A percentile compares a stretch with the other conserved stretches of the same genome.
phyloP scores from a whole-genome alignment of 35 echinoderm and acorn worm genomes.

The Lytechinus variegatus region DNA sequence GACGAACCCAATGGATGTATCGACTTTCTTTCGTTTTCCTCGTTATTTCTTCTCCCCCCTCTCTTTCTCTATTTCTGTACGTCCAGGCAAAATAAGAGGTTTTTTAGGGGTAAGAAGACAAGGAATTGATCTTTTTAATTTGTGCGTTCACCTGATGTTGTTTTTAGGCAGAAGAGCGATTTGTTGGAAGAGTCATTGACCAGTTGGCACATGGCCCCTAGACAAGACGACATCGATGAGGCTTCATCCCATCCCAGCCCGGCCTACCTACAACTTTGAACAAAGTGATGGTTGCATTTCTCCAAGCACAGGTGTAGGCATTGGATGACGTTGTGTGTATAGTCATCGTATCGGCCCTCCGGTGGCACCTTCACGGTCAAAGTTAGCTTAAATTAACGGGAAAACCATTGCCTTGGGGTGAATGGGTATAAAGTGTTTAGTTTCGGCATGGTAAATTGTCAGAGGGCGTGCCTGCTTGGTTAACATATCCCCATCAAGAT shows the following conservation, averaged over 20 bases:
- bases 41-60: neutral
- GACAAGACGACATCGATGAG: neutral
- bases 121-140: conserved; percentile 20
- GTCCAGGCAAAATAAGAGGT: neutral
- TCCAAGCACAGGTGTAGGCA: neutral
- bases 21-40: neutral
- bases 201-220: neutral
- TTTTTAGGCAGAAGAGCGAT: neutral
- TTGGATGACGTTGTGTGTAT: neutral
- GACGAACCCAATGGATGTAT: neutral
- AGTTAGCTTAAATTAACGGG: neutral
- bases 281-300: neutral
- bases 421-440: neutral
- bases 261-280: neutral
- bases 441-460: neutral
- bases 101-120: neutral
- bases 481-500: neutral
- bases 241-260: neutral
- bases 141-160: neutral
- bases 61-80: neutral
- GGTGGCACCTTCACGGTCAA: neutral
- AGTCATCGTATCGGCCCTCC: neutral
- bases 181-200: neutral
- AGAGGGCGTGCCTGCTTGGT: neutral
- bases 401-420: neutral